These are phyloP conservation scores for Bursaphelenchus mucronatus DNA, from an alignment of 1,140 invertebrate genomes.

Conservation along the genomic window DNA sequence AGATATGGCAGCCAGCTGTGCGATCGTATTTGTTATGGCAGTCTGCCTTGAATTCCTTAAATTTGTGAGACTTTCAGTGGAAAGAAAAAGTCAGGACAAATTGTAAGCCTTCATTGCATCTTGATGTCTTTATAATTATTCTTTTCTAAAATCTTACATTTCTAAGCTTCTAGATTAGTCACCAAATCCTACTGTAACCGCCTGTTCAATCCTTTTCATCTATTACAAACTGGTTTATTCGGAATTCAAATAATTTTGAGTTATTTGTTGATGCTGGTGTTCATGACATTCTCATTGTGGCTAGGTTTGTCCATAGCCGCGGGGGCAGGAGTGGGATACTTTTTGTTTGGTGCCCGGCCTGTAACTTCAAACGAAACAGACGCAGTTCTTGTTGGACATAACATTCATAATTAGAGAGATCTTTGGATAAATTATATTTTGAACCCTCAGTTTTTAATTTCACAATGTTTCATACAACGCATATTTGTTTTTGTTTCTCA, in stretches of 20 bases:
- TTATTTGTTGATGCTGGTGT: slow-evolving; percentile 93
- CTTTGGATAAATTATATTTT: too few relatives aligned
- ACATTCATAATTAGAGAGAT: slow-evolving; percentile 3
- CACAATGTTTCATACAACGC: too few relatives aligned
- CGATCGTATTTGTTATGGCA: slow-evolving; percentile 21
- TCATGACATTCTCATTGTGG: slow-evolving; percentile 95
- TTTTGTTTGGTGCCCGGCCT: slow-evolving; percentile 71
- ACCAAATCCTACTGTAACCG: not conserved
- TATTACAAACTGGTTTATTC: slow-evolving; percentile 79
- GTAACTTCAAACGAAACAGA: not conserved
- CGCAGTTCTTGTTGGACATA: not conserved
- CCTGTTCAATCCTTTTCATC: slow-evolving; percentile 65
- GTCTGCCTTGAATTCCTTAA: slow-evolving; percentile 26
- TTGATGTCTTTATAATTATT: not conserved
- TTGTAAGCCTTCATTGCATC: not conserved
- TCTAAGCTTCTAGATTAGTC: slow-evolving; percentile 5
- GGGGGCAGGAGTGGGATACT: slow-evolving; percentile 81
- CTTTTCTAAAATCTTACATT: not conserved
- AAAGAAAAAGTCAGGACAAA: slow-evolving; percentile 3
- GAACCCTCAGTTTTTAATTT: too few relatives aligned
- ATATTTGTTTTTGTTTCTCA: too few relatives aligned
- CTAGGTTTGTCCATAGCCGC: slow-evolving; percentile 79
- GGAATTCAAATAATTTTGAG: slow-evolving; percentile 80
- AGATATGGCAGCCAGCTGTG: slow-evolving; percentile 27
- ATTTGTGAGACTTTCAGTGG: slow-evolving; percentile 19